Percentiles rank a stretch among this genome's conserved stretches.
These are phyloP conservation scores for Euleptes europaea DNA, from an alignment of 2,113 vertebrate genomes.

Conservation along the genomic window DNA sequence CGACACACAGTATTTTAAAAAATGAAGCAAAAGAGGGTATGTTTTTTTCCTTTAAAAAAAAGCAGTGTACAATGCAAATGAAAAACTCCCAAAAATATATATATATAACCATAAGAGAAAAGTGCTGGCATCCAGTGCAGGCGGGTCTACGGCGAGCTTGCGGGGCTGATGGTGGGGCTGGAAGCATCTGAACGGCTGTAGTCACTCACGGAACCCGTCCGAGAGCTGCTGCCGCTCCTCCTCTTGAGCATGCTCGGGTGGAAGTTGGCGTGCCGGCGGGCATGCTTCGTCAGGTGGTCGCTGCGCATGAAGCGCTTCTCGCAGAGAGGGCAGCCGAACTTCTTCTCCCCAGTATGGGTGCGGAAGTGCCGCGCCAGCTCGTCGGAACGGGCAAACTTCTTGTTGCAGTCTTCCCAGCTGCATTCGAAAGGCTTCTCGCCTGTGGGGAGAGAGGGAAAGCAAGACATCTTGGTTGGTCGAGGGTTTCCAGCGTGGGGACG, in stretches of 20 bases:
- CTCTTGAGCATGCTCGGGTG: slow-evolving; percentile 93
- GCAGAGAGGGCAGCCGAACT: slow-evolving; percentile 93
- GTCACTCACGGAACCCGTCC: slow-evolving; percentile 93
- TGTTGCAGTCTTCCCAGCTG: slow-evolving; percentile 93
- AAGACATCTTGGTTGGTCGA: no score
- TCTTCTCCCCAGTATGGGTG: slow-evolving; percentile 98
- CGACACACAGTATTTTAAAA: slow-evolving; percentile 12
- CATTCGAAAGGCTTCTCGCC: slow-evolving; percentile 96
- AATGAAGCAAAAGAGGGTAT: slow-evolving; percentile 30
- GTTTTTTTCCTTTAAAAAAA: not conserved
- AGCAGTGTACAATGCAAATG: slow-evolving; percentile 42
- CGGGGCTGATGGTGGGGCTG: slow-evolving; percentile 91
- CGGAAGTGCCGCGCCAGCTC: slow-evolving; percentile 96
- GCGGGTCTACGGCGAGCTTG: slow-evolving; percentile 91
- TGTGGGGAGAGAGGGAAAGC: slow-evolving; percentile 56
- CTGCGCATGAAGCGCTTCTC: slow-evolving; percentile 99
- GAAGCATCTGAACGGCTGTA: slow-evolving; percentile 96
- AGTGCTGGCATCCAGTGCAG: slow-evolving; percentile 75
- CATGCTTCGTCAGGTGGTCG: slow-evolving; percentile 96
- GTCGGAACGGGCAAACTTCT: slow-evolving; percentile 96
- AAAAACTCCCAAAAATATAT: not conserved
- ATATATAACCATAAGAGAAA: slow-evolving; percentile 55
- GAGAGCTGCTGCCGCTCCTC: slow-evolving; percentile 73
- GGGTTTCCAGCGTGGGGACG: no score
- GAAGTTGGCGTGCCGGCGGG: slow-evolving; percentile 92